Base-by-base conservation (phyloP, 2,888 invertebrate species). In the Clepsis dumicolana region DNA sequence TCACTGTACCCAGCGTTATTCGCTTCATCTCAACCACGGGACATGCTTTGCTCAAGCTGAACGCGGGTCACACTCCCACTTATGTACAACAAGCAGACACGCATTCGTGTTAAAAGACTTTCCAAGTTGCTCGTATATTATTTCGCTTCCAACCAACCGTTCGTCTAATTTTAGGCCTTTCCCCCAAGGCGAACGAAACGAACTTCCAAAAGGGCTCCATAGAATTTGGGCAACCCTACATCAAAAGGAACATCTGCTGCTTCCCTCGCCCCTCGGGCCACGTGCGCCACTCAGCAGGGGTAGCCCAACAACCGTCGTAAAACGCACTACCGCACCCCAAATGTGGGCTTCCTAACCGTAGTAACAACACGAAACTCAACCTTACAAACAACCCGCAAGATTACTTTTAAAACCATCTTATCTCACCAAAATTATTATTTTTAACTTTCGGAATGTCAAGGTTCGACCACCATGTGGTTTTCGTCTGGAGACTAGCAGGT, bases 381-480 rank as follows among this genome's bases (percentile, higher is more conserved):
- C 81, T 82, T 88, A 89, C 67, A 29, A 14, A 74, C 38, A 70
- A 66, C 56, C 27, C 65, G 73, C 81, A 86, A 82, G 84, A 80
- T 73, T 76, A 77, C 81, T 74, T 82, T 84, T 85, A 67, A 73
- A 75, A 72, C 72, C 65, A 64, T 65, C 62, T n/a, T 70, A 72
- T 73, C 75, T 76, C 79, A 84, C 86, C 80, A 77, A 91, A 93
- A 91, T 85, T 85, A 89, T 90, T 93, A 92, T 93, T 93, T 92
- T 91, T 91, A 91, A 87, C 90, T 82, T 81, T 80, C 76, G 89
- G 93, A 92, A 93, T 92, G 91, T 92, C 93, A 90, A 92, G 91
- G 93, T 89, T 91, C 83, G 80, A 86, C 83, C 82, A 86, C 85
- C 88, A 90, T 88, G 88, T 88, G 90, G 88, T 83, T 89, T 82